These are phyloP conservation scores for Drosophila rubida DNA, from an alignment of 2,888 invertebrate species.

Conservation along the genomic window DNA sequence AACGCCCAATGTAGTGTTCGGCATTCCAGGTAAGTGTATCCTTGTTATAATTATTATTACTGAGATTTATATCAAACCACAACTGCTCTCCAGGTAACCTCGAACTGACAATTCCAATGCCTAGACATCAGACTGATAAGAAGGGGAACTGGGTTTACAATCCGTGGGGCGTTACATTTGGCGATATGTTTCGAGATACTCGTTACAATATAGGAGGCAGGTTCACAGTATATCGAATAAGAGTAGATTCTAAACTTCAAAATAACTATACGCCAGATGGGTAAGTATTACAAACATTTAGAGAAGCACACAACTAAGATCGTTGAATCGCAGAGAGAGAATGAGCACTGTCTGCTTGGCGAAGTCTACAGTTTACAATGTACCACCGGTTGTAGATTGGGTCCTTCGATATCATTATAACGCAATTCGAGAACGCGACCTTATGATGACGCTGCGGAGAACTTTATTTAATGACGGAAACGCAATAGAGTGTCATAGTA, in stretches of 20 bases:
- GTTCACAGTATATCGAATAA: neutral
- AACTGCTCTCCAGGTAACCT: neutral
- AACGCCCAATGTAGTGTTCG: neutral
- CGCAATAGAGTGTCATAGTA: slow-evolving; percentile 21
- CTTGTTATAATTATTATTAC: neutral
- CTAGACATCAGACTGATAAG: slow-evolving; percentile 14
- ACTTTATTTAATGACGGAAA: neutral
- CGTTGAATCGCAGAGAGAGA: no score
- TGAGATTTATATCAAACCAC: neutral
- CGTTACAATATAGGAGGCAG: slow-evolving; percentile 10
- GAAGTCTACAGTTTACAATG: slow-evolving; percentile 23
- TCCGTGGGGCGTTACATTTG: slow-evolving; percentile 42
- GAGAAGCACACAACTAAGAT: no score
- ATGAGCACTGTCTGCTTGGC: slow-evolving; percentile 19
- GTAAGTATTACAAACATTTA: no score
- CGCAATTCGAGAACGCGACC: neutral
- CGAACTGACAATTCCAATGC: slow-evolving; percentile 37
- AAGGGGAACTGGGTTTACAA: slow-evolving; percentile 42
- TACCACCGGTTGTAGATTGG: slow-evolving; percentile 4
- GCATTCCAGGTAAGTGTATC: neutral
- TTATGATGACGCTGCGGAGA: neutral
- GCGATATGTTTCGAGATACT: slow-evolving; percentile 34
- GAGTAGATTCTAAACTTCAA: neutral
- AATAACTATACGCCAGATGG: no score
- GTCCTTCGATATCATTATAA: neutral